A percentile compares a stretch with the other conserved stretches of the same genome.
These are phyloP conservation scores for Rhinoderma darwinii DNA, from an alignment of 2,113 vertebrate genomes.

Conservation along the genomic window DNA sequence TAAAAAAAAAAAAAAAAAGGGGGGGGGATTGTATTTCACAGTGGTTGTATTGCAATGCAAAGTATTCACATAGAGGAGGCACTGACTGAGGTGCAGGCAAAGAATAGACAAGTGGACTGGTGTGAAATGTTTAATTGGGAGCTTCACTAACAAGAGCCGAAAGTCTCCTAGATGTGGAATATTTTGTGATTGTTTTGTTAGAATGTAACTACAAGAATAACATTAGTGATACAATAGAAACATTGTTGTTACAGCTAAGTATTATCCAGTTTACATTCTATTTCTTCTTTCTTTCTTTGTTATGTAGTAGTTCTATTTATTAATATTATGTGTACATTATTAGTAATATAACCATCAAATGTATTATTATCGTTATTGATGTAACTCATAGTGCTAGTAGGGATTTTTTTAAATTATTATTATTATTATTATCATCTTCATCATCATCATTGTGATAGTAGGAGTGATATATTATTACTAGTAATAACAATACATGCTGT, in stretches of 20 bases:
- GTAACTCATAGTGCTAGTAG: background rate
- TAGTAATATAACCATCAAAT: background rate
- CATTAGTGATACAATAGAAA: background rate
- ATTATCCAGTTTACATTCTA: background rate
- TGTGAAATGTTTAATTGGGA: background rate
- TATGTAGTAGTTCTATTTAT: background rate
- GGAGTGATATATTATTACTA: background rate
- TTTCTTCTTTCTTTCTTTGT: too few relatives aligned
- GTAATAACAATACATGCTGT: too few relatives aligned
- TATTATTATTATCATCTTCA: background rate
- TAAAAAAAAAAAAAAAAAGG: background rate
- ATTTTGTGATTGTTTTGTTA: background rate
- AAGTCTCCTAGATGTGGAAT: background rate
- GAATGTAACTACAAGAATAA: background rate
- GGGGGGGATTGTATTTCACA: constrained; percentile 31
- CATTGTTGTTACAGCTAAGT: background rate
- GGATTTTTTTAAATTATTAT: background rate
- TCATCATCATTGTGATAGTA: too few relatives aligned
- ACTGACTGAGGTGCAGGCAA: background rate
- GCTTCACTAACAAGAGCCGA: background rate
- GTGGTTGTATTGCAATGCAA: constrained; percentile 38
- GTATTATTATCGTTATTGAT: background rate
- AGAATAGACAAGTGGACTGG: background rate
- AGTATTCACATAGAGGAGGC: constrained; percentile 26
- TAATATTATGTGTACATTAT: background rate